A percentile compares a stretch with the other conserved stretches of the same genome.
Conservation (phyloP, 2,888 invertebrate genomes). For the Dryomyza anilis region DNA sequence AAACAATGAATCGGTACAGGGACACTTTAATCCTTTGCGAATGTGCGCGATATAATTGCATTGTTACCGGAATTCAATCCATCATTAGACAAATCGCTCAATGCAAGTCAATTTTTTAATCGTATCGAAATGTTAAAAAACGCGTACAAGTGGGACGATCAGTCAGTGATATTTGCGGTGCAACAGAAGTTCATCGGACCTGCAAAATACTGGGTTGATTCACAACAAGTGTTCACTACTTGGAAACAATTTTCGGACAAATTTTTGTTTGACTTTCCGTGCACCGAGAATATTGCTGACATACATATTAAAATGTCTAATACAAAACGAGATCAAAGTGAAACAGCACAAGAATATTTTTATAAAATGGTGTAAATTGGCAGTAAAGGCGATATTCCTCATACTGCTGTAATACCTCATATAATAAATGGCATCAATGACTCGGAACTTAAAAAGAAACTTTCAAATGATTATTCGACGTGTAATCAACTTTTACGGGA, state of each 20-base stretch:
- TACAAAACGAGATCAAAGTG: too few species aligned
- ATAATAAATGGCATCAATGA: too few species aligned
- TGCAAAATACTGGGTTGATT: constrained; percentile 11
- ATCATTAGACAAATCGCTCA: constrained; percentile 17
- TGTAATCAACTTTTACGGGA: too few species aligned
- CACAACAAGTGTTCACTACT: neutral
- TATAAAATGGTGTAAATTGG: too few species aligned
- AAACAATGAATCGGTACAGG: too few species aligned
- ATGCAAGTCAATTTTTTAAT: constrained; percentile 22
- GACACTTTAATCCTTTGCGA: too few species aligned
- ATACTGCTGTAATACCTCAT: too few species aligned
- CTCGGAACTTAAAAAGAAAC: too few species aligned
- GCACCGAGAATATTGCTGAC: constrained; percentile 20
- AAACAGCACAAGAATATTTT: too few species aligned
- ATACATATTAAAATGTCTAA: too few species aligned
- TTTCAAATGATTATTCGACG: too few species aligned
- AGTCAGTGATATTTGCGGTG: constrained; percentile 24
- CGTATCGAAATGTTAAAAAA: constrained; percentile 19
- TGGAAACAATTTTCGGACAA: constrained; percentile 5
- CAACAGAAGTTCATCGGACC: constrained; percentile 26
- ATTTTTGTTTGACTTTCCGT: constrained; percentile 8
- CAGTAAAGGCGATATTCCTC: too few species aligned
- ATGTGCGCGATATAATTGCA: constrained; percentile 11
- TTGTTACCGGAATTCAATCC: constrained; percentile 27
- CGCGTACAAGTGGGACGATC: constrained; percentile 29